Base-by-base conservation (phyloP, 2,113 vertebrate genomes). In the Centrocercus urophasianus region DNA sequence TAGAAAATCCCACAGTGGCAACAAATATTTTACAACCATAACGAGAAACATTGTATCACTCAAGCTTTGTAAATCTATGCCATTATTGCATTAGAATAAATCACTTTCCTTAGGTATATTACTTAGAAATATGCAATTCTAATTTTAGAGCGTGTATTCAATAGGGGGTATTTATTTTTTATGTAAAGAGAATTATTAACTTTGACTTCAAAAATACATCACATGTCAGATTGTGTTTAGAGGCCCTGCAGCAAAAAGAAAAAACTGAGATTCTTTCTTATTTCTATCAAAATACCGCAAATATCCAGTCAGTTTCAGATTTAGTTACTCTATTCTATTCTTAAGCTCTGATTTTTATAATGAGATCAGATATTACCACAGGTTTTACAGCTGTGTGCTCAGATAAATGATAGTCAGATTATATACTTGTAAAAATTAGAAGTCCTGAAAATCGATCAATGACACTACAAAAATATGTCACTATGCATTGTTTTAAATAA, bases 21-120 rank as follows among this genome's bases (percentile, higher is more conserved):
- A 98, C 98, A 99, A 98, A 98, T 98, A 98, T 98, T 98, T 98
- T 98, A 98, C 97, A 98, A 80, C 97, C 93, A 96, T 98, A 98
- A 98, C 94, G 97, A 98, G 98, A 96, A 98, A 96, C 96, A 97
- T 83, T 98, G 98, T 97, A 97, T 96, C 97, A 97, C 96, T 98
- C 97, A 97, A 98, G 97, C 97, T 98, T 98, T 98, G 98, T 98
- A 98, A 98, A 98, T 98, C 98, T 98, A 97, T 95, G 97, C 97
- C 97, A 98, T 98, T 98, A 98, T 97, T 98, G 96, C 96, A 98
- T 98, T 98, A 98, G 97, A 98, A 98, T 98, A 98, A 98, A 98
- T 98, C 98, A 98, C 81, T 85, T 97, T 98, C 97, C 96, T 98
- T 96, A 97, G 96, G 97, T 97, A 96, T 96, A 97, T 97, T 97